Evolutionary conservation across 2,797 vertebrate species (phyloP), one percentile per base, ranked within the genome.

Genomic region (Okamejei kenojei): DNA sequence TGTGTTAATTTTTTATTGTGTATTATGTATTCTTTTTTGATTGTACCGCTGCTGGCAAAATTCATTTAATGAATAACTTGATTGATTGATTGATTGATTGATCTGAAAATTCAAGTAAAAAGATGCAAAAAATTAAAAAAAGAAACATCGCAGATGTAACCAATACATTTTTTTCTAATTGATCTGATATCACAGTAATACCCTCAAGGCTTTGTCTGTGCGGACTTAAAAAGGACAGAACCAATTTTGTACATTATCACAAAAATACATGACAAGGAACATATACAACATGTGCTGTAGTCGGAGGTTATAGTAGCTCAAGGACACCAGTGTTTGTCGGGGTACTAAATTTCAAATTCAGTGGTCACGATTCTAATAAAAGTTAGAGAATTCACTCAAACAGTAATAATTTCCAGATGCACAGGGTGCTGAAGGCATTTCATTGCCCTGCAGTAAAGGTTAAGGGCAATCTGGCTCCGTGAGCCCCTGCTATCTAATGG

Each of bases 301-400:
- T 76, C 71, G 45, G 38, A 92, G 35, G 11, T 74, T 26, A 71
- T 2, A 74, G 21, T 29, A 91, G 90, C 71, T 29, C 71, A 92
- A 73, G 35, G 90, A 45, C 29, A 92, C 38, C 11, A 58, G 38
- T 76, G 45, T 92, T 92, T 92, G 90, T 92, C 76, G 38, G 90
- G 68, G 19, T 76, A 92, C 90, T 92, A 74, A 92, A 92, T 92
- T 76, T 92, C 21, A 74, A 92, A 54, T 38, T 92, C 71, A 76
- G 21, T 11, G 32, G 23, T 92, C 71, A 92, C 38, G 65, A 38
- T 91, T 21, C 21, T 74, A 91, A 86, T 86, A 86, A 86, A 54
- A 91, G 65, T 73, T 35, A 26, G 68, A 74, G 23, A 23, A 54
- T 76, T 92, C 90, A 45, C 71, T 92, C 84, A 88, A 68, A 68